phyloP scores from a whole-genome alignment of 2,888 invertebrate species.

The Agriotes lineatus region DNA sequence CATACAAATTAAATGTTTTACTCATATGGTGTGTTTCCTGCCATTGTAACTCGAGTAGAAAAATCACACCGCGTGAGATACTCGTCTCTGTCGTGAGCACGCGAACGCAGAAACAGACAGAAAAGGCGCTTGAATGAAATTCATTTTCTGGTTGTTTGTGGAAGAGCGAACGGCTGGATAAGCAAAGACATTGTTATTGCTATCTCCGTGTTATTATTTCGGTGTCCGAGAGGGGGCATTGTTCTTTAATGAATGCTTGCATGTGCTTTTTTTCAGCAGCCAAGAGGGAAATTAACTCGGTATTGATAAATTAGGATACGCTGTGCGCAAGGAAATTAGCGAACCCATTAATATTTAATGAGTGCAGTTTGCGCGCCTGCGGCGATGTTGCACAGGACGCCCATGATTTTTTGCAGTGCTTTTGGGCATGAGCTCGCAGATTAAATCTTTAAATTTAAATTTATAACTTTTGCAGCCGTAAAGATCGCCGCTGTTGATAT shows the following conservation, averaged over 20 bases:
- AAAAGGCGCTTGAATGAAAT: conserved; percentile 23
- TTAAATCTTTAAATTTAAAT: too few relatives aligned
- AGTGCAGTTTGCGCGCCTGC: too few relatives aligned
- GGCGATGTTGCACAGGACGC: too few relatives aligned
- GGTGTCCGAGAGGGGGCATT: conserved; percentile 7
- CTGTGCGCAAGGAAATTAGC: too few relatives aligned
- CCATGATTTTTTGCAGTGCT: too few relatives aligned
- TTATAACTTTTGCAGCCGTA: too few relatives aligned
- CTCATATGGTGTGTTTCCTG: conserved; percentile 62
- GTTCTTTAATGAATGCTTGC: conserved; percentile 14
- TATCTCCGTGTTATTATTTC: conserved; percentile 6
- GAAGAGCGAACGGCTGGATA: conserved; percentile 31
- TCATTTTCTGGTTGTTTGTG: conserved; percentile 25
- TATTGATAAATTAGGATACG: too few relatives aligned
- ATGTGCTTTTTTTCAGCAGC: background rate
- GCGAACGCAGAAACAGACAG: background rate
- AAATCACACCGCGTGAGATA: conserved; percentile 53
- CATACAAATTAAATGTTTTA: conserved; percentile 62
- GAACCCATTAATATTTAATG: too few relatives aligned
- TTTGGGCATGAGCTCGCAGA: too few relatives aligned
- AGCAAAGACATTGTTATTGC: conserved; percentile 19
- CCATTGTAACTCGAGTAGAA: conserved; percentile 54
- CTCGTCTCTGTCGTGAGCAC: conserved; percentile 33
- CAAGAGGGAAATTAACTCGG: background rate
- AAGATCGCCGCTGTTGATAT: too few relatives aligned